Evolutionary conservation across 2,888 invertebrate species (phyloP).

Genomic region (Chloroclystis v-ata): DNA sequence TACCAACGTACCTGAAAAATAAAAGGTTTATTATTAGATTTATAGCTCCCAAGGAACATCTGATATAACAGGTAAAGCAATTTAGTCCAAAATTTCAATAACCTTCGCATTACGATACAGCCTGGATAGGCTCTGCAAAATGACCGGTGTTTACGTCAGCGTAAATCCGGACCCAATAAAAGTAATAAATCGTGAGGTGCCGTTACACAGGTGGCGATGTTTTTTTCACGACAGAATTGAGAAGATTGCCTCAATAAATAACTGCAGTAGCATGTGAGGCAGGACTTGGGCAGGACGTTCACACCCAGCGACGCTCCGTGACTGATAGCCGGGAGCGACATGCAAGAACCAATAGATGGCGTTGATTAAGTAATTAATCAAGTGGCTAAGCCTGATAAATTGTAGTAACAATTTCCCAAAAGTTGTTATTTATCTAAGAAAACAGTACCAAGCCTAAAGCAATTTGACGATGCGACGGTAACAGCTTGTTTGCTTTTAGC

Average conservation of each 20-base stretch:
- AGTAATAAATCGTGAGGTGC: slow-evolving; percentile 56
- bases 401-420: slow-evolving; percentile 21
- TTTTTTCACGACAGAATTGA: slow-evolving; percentile 50
- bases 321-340: slow-evolving; percentile 62
- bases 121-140: slow-evolving; percentile 31
- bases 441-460: slow-evolving; percentile 12
- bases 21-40: slow-evolving; percentile 20
- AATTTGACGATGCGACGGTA: slow-evolving; percentile 16
- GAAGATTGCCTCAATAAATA: slow-evolving; percentile 73
- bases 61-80: slow-evolving; percentile 14
- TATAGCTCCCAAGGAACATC: slow-evolving; percentile 12
- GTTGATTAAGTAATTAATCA: slow-evolving; percentile 71
- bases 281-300: slow-evolving; percentile 52
- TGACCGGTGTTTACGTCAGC: slow-evolving; percentile 40
- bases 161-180: slow-evolving; percentile 54
- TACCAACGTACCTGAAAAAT: slow-evolving; percentile 38
- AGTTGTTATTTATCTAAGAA: slow-evolving; percentile 4
- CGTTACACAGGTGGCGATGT: slow-evolving; percentile 54
- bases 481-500: slow-evolving; percentile 16
- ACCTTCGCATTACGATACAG: slow-evolving; percentile 26
- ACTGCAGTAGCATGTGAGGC: slow-evolving; percentile 51
- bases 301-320: slow-evolving; percentile 48
- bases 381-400: slow-evolving; percentile 36
- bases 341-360: slow-evolving; percentile 60
- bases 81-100: slow-evolving; percentile 20